Evolutionary conservation across 1,140 invertebrate genomes (phyloP).

Genomic region (Odontomachus brunneus): DNA sequence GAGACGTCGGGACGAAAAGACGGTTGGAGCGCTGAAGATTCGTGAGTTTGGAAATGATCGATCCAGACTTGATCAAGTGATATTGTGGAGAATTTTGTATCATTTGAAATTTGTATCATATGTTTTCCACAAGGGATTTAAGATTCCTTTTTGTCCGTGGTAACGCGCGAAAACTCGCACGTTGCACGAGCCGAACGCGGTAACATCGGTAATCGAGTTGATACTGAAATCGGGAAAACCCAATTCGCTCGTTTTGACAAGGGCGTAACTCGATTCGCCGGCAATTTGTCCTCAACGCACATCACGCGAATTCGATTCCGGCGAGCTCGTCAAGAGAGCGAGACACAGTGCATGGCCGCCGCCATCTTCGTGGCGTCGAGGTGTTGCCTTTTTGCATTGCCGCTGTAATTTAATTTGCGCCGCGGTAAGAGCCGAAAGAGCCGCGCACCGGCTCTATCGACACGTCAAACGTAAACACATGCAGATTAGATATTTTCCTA

Average conservation of each 20-base stretch:
- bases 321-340: conserved; percentile 4
- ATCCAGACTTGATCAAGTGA: too few species aligned
- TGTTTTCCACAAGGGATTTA: background rate
- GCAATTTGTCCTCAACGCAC: conserved; percentile 53
- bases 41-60: too few species aligned
- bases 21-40: background rate
- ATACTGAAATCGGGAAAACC: conserved; percentile 48
- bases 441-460: conserved; percentile 66
- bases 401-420: conserved; percentile 53
- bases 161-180: background rate
- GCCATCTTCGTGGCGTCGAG: conserved; percentile 51
- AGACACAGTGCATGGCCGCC: conserved; percentile 7
- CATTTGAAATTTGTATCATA: too few species aligned
- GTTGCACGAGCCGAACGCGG: conserved; percentile 3
- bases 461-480: conserved; percentile 81
- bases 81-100: too few species aligned
- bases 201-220: conserved; percentile 49
- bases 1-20: background rate
- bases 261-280: conserved; percentile 48
- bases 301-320: conserved; percentile 55
- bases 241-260: conserved; percentile 53
- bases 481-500: conserved; percentile 82
- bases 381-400: conserved; percentile 40
- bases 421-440: conserved; percentile 65
- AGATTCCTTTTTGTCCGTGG: too few species aligned